Evolutionary conservation across 2,797 vertebrate species (phyloP).

Genomic region (Gadopsis bispinosus): DNA sequence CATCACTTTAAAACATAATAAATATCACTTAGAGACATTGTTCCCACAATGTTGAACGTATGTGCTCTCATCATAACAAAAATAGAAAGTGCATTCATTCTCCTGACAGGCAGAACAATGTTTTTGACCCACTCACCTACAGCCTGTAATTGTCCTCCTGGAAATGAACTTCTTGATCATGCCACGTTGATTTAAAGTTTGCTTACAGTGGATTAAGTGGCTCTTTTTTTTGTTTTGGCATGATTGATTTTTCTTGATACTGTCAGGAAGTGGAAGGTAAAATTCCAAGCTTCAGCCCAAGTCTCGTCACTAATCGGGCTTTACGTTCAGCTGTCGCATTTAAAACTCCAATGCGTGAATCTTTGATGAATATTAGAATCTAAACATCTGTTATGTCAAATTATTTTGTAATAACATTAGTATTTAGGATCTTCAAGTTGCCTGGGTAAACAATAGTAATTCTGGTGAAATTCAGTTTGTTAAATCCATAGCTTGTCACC

Average conservation of each 20-base stretch:
- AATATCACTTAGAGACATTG: constrained; percentile 1
- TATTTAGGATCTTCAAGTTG: neutral
- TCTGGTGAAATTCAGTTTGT: neutral
- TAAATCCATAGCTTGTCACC: neutral
- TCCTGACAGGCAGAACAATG: constrained; percentile 34
- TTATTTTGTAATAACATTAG: neutral
- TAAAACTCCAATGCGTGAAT: neutral
- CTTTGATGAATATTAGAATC: neutral
- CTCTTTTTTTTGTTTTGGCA: neutral
- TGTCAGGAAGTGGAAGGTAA: neutral
- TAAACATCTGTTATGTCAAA: neutral
- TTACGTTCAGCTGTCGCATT: neutral
- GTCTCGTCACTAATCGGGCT: neutral
- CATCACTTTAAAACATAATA: constrained; percentile 3
- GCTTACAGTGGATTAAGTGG: neutral
- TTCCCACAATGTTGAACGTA: constrained; percentile 1
- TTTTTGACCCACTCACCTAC: constrained; percentile 25
- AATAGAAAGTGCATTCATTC: constrained; percentile 30
- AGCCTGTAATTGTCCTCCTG: constrained; percentile 16
- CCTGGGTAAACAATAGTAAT: neutral
- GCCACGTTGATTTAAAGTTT: constrained; percentile 21
- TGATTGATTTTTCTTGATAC: neutral
- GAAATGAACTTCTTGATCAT: constrained; percentile 32
- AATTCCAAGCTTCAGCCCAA: neutral
- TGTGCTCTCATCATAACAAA: neutral